Percentiles rank a stretch among this genome's conserved stretches.
phyloP scores from a whole-genome alignment of 35 echinoderm and acorn worm species.

The Holothuria glaberrima region DNA sequence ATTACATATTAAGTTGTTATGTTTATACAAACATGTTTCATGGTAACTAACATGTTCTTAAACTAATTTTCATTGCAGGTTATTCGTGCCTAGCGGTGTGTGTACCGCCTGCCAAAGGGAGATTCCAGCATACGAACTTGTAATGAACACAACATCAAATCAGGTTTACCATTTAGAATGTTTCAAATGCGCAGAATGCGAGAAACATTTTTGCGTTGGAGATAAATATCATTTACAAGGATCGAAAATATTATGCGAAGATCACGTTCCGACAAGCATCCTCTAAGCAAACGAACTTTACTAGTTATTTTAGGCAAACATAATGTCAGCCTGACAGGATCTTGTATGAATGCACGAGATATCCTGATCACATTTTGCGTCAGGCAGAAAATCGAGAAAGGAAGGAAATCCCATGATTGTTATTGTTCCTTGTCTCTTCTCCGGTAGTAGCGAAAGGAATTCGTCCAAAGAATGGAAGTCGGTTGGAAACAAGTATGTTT shows the following conservation, averaged over 20 bases:
- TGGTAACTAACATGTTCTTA: not conserved
- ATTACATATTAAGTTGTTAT: too few species aligned
- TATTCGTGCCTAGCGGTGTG: conserved; percentile 91
- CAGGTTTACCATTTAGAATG: conserved; percentile 89
- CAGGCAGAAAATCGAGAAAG: too few species aligned
- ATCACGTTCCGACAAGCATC: conserved; percentile 48
- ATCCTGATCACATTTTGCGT: too few species aligned
- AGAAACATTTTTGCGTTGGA: conserved; percentile 96
- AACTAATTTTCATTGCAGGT: conserved; percentile 37
- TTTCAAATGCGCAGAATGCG: conserved; percentile 96
- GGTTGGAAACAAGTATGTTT: too few species aligned
- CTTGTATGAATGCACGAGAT: too few species aligned
- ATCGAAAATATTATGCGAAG: conserved; percentile 93
- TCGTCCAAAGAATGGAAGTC: too few species aligned
- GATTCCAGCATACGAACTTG: conserved; percentile 88
- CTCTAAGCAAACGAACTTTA: too few species aligned
- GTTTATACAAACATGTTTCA: not conserved
- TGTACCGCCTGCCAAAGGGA: conserved; percentile 80
- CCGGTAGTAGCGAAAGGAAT: too few species aligned
- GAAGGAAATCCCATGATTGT: too few species aligned
- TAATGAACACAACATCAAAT: conserved; percentile 75
- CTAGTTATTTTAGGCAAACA: too few species aligned
- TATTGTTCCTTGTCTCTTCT: too few species aligned
- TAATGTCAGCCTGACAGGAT: too few species aligned
- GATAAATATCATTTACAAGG: conserved; percentile 86